Base-by-base conservation (phyloP, 2,113 vertebrate species). In the Alces alces region DNA sequence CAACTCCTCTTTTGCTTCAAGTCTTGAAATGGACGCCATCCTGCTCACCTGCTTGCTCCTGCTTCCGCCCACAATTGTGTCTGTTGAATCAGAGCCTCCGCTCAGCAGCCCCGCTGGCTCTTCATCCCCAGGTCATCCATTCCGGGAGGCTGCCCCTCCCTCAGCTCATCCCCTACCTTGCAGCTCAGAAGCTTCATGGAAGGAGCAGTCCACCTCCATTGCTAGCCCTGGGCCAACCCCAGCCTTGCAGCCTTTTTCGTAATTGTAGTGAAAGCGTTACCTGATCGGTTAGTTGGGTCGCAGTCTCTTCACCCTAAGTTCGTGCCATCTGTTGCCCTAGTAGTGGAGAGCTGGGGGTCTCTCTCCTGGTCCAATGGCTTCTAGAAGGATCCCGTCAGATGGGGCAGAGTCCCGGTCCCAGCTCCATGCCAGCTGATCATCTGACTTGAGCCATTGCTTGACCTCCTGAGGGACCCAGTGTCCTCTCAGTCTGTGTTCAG, bases 401-500 rank as follows among this genome's bases (percentile, higher is more conserved):
- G 5, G 14, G 23, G 12, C 16, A 33, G n/a, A 79, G 28, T 33
- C 30, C 2, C 0, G 36, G 89, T 14, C 73, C 52, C 80, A 61
- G 28, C 15, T 19, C 21, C 27, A 0, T 5, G 66, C 33, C 52
- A 43, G 58, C 60, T 4, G 55, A 36, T 15, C 0, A 0, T 47
- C 50, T 54, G 39, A 64, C 19, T 19, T 33, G 17, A 30, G 30
- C 8, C 27, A 0, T 21, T 19, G 10, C 27, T 52, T 8, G 55
- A 45, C n/a, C 9, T 25, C 23, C 19, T 2, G 8, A 19, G 25
- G 33, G 54, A 8, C 45, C 16, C 1, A 10, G 58, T 3, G 16
- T 15, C 36, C 79, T 86, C 43, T 1, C 11, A 11, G n/a, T 30
- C 84, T 43, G 47, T 7, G 27, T n/a, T 15, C n/a, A 6, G 43